phyloP scores from a whole-genome alignment of 2,888 invertebrate genomes.

The Anagyrus pseudococci region DNA sequence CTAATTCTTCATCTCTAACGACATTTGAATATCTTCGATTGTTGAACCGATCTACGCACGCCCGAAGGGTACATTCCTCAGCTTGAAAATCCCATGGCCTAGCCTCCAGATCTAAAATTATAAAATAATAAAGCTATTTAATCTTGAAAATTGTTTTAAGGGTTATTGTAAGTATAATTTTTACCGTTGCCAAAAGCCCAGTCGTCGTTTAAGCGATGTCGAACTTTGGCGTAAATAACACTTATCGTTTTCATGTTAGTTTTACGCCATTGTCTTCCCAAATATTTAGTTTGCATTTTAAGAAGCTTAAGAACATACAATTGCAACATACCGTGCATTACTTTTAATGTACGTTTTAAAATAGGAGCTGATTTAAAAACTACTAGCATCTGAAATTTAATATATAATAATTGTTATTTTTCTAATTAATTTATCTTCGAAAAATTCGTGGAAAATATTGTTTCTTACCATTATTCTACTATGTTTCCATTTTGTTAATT shows the following conservation, averaged over 20 bases:
- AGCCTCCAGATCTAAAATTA: slow-evolving; percentile 82
- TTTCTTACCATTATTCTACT: slow-evolving; percentile 86
- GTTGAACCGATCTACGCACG: slow-evolving; percentile 96
- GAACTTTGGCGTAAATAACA: slow-evolving; percentile 96
- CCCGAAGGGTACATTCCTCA: slow-evolving; percentile 93
- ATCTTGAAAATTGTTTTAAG: background rate
- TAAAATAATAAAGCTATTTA: background rate
- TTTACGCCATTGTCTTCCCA: slow-evolving; percentile 98
- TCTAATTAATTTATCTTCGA: slow-evolving; percentile 1
- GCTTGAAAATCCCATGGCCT: slow-evolving; percentile 98
- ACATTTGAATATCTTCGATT: slow-evolving; percentile 77
- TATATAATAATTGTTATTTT: background rate
- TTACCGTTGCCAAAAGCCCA: slow-evolving; percentile 98
- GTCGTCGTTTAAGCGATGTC: slow-evolving; percentile 96
- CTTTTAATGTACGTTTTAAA: slow-evolving; percentile 93
- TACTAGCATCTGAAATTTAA: slow-evolving; percentile 88
- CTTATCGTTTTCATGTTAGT: slow-evolving; percentile 99
- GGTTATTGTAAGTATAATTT: slow-evolving; percentile 16
- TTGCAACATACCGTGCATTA: slow-evolving; percentile 96
- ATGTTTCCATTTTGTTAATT: slow-evolving; percentile 99
- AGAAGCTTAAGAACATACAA: slow-evolving; percentile 95
- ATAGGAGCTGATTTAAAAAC: slow-evolving; percentile 99
- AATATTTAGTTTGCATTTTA: slow-evolving; percentile 99
- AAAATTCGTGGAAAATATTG: slow-evolving; percentile 6
- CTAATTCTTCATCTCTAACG: slow-evolving; percentile 67